These are phyloP conservation scores for Caenorhabditis japonica DNA, from an alignment of 2,888 invertebrate genomes.

Conservation along the genomic window DNA sequence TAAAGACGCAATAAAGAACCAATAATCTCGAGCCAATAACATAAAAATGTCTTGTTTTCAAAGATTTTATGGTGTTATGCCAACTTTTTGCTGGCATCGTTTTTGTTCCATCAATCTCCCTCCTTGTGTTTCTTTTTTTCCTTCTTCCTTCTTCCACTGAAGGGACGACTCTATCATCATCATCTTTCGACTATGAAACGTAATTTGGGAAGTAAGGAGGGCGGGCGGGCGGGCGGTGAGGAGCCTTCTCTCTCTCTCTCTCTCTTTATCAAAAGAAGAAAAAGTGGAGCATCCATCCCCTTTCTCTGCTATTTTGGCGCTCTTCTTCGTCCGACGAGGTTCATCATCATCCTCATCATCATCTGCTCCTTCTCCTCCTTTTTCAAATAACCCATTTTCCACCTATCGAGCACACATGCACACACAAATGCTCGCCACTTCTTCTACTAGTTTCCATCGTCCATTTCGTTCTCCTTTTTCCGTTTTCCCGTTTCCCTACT, in stretches of 20 bases:
- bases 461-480: conserved; percentile 23
- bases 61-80: neutral
- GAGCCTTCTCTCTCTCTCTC: too few species aligned
- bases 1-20: too few species aligned
- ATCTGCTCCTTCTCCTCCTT: conserved; percentile 30
- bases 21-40: neutral
- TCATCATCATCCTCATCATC: conserved; percentile 46
- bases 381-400: conserved; percentile 48
- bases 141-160: too few species aligned
- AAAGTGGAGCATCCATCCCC: conserved; percentile 25
- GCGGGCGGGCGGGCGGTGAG: conserved; percentile 12
- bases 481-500: neutral
- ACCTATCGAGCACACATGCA: conserved; percentile 36
- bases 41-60: conserved; percentile 2
- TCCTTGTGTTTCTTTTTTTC: neutral
- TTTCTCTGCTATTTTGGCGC: conserved; percentile 25
- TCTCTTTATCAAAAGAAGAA: neutral
- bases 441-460: conserved; percentile 11
- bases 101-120: conserved; percentile 18
- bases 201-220: conserved; percentile 34
- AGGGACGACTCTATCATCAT: too few species aligned
- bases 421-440: neutral
- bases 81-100: neutral
- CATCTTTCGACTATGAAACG: conserved; percentile 30
- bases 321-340: conserved; percentile 35